phyloP scores from a whole-genome alignment of 2,888 invertebrate species.

The Agrotis ipsilon region DNA sequence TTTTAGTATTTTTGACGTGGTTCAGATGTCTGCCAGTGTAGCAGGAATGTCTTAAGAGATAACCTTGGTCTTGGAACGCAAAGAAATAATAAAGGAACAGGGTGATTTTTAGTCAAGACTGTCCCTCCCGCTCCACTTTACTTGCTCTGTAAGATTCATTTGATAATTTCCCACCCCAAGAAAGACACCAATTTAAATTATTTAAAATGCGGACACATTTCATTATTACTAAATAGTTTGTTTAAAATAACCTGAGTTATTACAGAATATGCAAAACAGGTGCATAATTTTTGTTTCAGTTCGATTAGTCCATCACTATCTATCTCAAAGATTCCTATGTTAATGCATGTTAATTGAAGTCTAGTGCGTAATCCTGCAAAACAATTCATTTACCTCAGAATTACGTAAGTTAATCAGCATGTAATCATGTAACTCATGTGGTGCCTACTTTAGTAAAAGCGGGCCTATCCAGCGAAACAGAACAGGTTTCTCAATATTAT shows the following conservation, averaged over 20 bases:
- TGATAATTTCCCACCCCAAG: too few species aligned
- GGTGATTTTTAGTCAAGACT: too few species aligned
- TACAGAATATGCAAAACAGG: neutral
- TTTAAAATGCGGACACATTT: too few species aligned
- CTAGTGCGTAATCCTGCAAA: slow-evolving; percentile 37
- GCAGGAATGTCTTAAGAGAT: too few species aligned
- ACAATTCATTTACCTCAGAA: slow-evolving; percentile 41
- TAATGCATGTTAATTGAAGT: slow-evolving; percentile 25
- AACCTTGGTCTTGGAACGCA: too few species aligned
- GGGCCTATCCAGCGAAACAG: slow-evolving; percentile 45
- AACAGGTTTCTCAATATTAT: slow-evolving; percentile 51
- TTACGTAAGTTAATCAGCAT: slow-evolving; percentile 54
- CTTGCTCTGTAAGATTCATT: too few species aligned
- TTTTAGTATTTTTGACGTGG: too few species aligned
- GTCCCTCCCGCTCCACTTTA: too few species aligned
- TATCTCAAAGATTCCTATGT: slow-evolving; percentile 19
- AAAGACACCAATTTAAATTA: too few species aligned
- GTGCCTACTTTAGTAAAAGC: slow-evolving; percentile 38
- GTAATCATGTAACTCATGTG: slow-evolving; percentile 34
- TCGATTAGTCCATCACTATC: slow-evolving; percentile 6
- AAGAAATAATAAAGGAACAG: too few species aligned
- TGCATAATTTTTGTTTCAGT: slow-evolving; percentile 8
- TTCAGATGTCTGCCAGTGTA: too few species aligned
- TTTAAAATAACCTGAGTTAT: neutral
- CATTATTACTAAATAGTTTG: too few species aligned